Evolutionary conservation across 2,888 invertebrate species (phyloP), one percentile per base, ranked within the genome.

Genomic region (Chironomus riparius): DNA sequence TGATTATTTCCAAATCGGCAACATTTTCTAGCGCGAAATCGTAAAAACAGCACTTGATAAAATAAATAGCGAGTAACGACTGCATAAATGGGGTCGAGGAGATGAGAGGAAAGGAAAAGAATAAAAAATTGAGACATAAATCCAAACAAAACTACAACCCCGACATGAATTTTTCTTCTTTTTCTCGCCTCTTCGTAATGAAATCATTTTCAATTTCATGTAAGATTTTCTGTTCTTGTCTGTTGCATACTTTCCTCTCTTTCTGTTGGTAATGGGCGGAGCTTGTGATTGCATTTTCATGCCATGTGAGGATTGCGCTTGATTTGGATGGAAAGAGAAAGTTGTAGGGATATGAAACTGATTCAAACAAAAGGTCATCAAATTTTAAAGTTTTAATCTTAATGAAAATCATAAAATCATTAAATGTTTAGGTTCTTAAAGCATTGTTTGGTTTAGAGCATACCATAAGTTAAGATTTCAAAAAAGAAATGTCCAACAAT

Each of bases 41-140:
- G 62, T 61, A 68, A 74, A 74, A 74, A 68, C 68, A 68, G 68
- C 74, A 74, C 74, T 74, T 74, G 68, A 68, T 74, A 68, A 62
- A 74, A 74, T 74, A 74, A 74, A 74, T 74, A 68, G 74, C 74
- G 48, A 74, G 68, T 68, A 68, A 74, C 48, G 74, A 74, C 74
- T 74, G 74, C 24, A 68, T 28, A 68, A 74, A 74, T 74, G 68
- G 65, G 74, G 74, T 74, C 74, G 74, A 74, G 38, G 47, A 24
- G 65, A 72, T 22, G 56, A 47, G 74, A 62, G 65, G 65, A 18
- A 7, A 15, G n/a, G 18, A 56, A 73, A 74, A n/a, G n/a, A 6
- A n/a, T 18, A 56, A 56, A 56, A 56, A 68, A 74, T 74, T 74
- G 74, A 74, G 65, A 62, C 74, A 74, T 74, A 74, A 74, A 68